These are phyloP conservation scores for Daktulosphaira vitifoliae DNA, from an alignment of 1,140 invertebrate species.

Conservation along the genomic window DNA sequence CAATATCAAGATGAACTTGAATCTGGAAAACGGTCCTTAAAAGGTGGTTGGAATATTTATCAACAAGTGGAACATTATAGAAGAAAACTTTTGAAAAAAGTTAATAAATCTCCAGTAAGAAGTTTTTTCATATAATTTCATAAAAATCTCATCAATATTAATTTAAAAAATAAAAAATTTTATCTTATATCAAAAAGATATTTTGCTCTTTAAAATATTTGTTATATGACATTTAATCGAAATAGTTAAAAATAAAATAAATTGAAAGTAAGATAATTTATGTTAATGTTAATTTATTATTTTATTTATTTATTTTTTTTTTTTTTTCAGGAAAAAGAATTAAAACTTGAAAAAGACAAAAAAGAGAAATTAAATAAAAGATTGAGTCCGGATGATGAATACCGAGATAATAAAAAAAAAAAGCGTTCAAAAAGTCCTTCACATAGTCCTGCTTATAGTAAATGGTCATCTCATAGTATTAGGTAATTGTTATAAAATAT, in stretches of 20 bases:
- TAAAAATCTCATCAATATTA: neutral
- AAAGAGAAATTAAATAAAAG: conserved; percentile 25
- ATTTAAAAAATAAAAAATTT: no score
- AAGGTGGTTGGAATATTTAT: conserved; percentile 65
- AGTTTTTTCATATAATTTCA: no score
- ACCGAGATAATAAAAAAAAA: conserved; percentile 17
- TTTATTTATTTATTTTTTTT: neutral
- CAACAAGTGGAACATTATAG: conserved; percentile 88
- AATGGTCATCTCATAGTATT: conserved; percentile 31
- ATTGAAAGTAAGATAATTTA: no score
- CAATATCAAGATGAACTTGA: conserved; percentile 95
- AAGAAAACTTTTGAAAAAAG: conserved; percentile 78
- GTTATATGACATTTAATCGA: no score
- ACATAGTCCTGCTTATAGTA: conserved; percentile 27
- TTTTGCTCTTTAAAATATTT: no score
- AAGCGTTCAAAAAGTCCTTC: conserved; percentile 21
- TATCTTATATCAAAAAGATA: no score
- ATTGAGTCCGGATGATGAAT: conserved; percentile 24
- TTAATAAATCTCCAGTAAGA: conserved; percentile 39
- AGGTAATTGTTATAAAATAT: conserved; percentile 8
- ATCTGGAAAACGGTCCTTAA: conserved; percentile 65
- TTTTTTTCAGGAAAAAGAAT: conserved; percentile 7
- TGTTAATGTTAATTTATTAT: no score
- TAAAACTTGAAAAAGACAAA: conserved; percentile 22
- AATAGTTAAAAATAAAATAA: no score